phyloP scores from a whole-genome alignment of 2,113 vertebrate species.

The Orientallactaga bullata region DNA sequence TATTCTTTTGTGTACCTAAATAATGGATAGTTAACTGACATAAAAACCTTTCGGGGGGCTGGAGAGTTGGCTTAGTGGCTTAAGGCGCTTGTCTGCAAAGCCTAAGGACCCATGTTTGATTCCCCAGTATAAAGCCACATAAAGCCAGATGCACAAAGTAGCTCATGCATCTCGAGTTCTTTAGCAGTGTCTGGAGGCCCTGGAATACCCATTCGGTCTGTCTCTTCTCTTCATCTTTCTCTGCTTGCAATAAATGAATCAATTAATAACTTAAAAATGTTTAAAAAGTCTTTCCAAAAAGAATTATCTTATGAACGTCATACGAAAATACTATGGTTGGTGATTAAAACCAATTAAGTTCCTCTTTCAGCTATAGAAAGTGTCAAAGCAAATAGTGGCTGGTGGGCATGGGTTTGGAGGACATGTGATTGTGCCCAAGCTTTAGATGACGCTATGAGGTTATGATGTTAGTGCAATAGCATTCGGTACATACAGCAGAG shows the following conservation, averaged over 20 bases:
- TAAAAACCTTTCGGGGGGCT: neutral
- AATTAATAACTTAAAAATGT: no score
- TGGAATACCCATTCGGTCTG: no score
- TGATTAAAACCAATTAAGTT: neutral
- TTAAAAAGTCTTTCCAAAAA: slow-evolving; percentile 16
- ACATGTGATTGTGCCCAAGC: neutral
- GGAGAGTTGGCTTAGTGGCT: no score
- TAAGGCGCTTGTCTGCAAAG: no score
- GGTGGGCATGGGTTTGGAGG: neutral
- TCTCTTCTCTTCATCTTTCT: no score
- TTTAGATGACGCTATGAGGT: neutral
- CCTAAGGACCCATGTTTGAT: no score
- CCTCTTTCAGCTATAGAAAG: neutral
- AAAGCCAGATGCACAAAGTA: no score
- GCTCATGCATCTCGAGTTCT: no score
- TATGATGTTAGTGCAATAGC: neutral
- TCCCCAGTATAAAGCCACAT: no score
- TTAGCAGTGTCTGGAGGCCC: no score
- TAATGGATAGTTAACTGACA: slow-evolving; percentile 32
- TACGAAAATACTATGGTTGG: neutral
- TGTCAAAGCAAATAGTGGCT: neutral
- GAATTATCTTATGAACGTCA: neutral
- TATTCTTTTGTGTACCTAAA: slow-evolving; percentile 42
- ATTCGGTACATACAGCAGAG: no score
- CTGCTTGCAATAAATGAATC: no score